phyloP scores from a whole-genome alignment of 2,797 vertebrate genomes.

The Poecilia wingei region DNA sequence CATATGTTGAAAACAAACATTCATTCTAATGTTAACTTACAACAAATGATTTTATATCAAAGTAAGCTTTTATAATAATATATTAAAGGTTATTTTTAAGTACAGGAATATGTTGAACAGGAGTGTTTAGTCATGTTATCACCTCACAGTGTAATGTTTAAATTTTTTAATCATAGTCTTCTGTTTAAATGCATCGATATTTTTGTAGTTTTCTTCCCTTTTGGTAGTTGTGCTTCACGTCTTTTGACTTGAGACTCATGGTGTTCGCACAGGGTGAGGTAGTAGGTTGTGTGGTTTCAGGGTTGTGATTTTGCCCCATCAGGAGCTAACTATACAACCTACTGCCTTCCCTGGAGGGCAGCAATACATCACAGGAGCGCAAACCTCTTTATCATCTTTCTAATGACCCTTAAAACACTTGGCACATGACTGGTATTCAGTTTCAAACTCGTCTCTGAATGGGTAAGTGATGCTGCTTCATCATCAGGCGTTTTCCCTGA shows the following conservation, averaged over 20 bases:
- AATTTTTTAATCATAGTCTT: background rate
- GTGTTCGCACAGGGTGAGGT: slow-evolving; percentile 93
- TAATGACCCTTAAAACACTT: background rate
- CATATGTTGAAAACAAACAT: background rate
- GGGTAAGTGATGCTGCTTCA: slow-evolving; percentile 39
- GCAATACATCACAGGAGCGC: slow-evolving; percentile 65
- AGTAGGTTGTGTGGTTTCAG: slow-evolving; percentile 99
- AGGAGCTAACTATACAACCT: slow-evolving; percentile 90
- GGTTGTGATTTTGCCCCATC: slow-evolving; percentile 97
- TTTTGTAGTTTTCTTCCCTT: background rate
- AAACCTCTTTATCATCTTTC: background rate
- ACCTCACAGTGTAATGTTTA: background rate
- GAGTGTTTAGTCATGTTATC: background rate
- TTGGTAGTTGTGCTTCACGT: background rate
- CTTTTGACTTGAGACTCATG: slow-evolving; percentile 50
- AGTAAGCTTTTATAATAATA: background rate
- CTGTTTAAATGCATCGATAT: background rate
- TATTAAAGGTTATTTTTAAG: background rate
- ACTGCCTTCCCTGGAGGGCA: slow-evolving; percentile 88
- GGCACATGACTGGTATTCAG: background rate
- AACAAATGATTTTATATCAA: background rate
- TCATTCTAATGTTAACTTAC: background rate
- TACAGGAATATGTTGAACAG: background rate
- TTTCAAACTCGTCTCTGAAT: slow-evolving; percentile 6
- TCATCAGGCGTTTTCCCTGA: background rate